Percentiles rank a stretch among this genome's conserved stretches.
Conservation (phyloP, 2,797 vertebrate species). For the Thunnus albacares region DNA sequence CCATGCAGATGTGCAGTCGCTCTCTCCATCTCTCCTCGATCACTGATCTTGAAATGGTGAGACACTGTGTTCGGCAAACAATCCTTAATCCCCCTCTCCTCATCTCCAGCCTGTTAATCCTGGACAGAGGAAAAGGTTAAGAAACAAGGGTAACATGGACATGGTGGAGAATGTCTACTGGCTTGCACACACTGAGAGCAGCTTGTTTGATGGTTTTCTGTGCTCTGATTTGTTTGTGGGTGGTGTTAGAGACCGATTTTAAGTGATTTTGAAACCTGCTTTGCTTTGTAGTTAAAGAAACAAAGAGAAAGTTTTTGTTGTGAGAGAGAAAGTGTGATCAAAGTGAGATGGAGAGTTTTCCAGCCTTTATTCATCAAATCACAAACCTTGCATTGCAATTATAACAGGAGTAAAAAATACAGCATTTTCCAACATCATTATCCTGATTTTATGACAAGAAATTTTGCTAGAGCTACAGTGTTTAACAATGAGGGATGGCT, state of each 20-base stretch:
- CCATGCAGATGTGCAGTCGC: conserved; percentile 13
- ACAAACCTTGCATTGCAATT: background rate
- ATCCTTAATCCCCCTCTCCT: conserved; percentile 63
- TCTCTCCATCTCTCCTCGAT: conserved; percentile 20
- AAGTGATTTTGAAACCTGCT: background rate
- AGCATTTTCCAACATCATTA: conserved; percentile 12
- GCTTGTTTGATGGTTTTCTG: background rate
- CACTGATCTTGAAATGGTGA: conserved; percentile 46
- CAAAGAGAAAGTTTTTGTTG: background rate
- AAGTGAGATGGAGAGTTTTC: background rate
- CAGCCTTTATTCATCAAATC: background rate
- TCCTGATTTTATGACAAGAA: conserved; percentile 20
- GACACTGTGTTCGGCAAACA: conserved; percentile 65
- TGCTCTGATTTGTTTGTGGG: background rate
- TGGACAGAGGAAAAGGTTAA: conserved; percentile 44
- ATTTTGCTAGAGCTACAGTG: background rate
- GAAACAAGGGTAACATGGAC: conserved; percentile 19
- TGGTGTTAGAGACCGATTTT: background rate
- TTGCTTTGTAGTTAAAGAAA: conserved; percentile 10
- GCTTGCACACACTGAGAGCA: background rate
- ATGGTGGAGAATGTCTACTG: conserved; percentile 26
- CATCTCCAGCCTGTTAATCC: conserved; percentile 63
- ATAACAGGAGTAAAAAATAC: conserved; percentile 5
- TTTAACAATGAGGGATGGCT: conserved; percentile 36
- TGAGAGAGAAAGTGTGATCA: conserved; percentile 3